phyloP scores from a whole-genome alignment of 2,113 vertebrate species.

The Paradisaea rubra region DNA sequence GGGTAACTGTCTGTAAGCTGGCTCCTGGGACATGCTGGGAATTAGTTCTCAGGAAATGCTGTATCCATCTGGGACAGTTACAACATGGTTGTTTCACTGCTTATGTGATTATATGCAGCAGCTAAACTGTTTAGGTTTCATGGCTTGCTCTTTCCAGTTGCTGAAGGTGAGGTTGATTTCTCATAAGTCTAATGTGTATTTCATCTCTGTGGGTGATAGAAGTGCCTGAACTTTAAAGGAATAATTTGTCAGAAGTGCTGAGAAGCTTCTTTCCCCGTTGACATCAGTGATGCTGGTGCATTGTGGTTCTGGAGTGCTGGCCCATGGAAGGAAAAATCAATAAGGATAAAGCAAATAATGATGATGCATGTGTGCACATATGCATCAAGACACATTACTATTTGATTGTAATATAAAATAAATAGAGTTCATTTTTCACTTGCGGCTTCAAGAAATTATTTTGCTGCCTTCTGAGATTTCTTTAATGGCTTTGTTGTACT shows the following conservation, averaged over 20 bases:
- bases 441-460: conserved; percentile 18
- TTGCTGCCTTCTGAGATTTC: background rate
- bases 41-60: conserved; percentile 33
- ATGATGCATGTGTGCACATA: background rate
- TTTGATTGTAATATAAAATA: conserved; percentile 43
- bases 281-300: background rate
- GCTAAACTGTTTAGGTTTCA: background rate
- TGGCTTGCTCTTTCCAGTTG: background rate
- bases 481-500: conserved; percentile 14
- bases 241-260: background rate
- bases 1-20: conserved; percentile 11
- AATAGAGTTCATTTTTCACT: conserved; percentile 54
- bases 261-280: background rate
- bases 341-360: conserved; percentile 16
- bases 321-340: conserved; percentile 18
- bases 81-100: background rate
- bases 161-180: background rate
- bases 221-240: background rate
- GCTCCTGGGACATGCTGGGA: conserved; percentile 24
- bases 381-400: conserved; percentile 3
- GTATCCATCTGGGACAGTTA: background rate
- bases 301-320: background rate
- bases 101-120: conserved; percentile 2
- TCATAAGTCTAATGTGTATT: background rate
- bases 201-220: background rate